phyloP scores from a whole-genome alignment of 2,797 vertebrate species.

The Betta splendens region DNA sequence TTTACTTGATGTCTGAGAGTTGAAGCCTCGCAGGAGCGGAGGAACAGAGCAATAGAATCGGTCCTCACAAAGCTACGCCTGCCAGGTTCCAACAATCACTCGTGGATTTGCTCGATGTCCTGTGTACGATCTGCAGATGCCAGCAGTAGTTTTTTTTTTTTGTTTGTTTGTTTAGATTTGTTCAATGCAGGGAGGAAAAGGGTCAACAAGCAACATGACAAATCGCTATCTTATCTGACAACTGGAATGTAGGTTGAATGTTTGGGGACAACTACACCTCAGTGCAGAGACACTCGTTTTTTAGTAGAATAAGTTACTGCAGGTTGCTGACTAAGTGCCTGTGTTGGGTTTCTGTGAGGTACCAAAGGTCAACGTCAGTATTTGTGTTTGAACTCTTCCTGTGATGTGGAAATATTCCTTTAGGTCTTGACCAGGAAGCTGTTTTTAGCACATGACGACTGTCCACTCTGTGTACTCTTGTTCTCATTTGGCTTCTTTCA shows the following conservation, averaged over 20 bases:
- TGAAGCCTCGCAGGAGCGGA: constrained; percentile 86
- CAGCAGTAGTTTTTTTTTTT: constrained; percentile 70
- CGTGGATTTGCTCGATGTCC: constrained; percentile 79
- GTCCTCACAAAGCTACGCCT: constrained; percentile 79
- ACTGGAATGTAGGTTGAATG: constrained; percentile 83
- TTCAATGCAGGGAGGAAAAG: constrained; percentile 37
- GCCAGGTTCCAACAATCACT: constrained; percentile 78
- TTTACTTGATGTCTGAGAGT: constrained; percentile 84
- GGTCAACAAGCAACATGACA: constrained; percentile 69
- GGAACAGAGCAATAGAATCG: constrained; percentile 77
- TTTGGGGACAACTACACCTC: constrained; percentile 69
- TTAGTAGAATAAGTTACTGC: constrained; percentile 45
- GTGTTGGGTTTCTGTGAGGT: constrained; percentile 44
- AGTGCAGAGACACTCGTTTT: constrained; percentile 60
- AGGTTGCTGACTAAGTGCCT: constrained; percentile 37
- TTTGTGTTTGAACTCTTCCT: constrained; percentile 50
- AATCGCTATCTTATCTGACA: constrained; percentile 78
- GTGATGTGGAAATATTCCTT: constrained; percentile 35
- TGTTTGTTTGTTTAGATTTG: constrained; percentile 10
- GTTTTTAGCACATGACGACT: constrained; percentile 41
- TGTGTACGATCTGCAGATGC: constrained; percentile 85
- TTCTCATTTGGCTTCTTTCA: constrained; percentile 59
- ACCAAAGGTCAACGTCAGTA: constrained; percentile 55
- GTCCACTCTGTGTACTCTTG: constrained; percentile 56
- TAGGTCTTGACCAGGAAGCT: constrained; percentile 37